Conservation (phyloP, 2,113 vertebrate genomes). For the Corydoras sp. region DNA sequence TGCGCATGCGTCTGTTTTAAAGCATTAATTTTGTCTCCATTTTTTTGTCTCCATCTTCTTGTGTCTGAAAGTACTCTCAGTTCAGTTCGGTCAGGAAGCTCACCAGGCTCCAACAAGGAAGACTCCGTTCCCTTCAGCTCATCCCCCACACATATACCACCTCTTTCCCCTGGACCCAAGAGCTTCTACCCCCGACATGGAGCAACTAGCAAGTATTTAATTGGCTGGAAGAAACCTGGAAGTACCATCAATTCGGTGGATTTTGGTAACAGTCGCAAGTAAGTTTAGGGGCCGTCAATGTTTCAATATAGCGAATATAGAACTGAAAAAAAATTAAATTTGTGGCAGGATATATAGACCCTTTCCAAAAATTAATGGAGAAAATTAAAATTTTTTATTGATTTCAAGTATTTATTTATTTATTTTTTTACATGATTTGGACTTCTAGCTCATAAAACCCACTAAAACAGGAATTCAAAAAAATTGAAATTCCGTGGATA, state of each 20-base stretch:
- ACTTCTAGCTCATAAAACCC: too few relatives aligned
- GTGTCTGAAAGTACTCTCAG: slow-evolving; percentile 44
- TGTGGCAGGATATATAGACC: too few relatives aligned
- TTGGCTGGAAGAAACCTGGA: slow-evolving; percentile 97
- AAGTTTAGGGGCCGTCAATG: slow-evolving; percentile 55
- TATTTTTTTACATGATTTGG: too few relatives aligned
- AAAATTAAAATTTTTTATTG: too few relatives aligned
- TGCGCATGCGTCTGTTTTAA: background rate
- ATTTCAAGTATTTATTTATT: too few relatives aligned
- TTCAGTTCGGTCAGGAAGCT: slow-evolving; percentile 81
- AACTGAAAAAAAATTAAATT: too few relatives aligned
- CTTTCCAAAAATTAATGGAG: too few relatives aligned
- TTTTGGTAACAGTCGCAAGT: slow-evolving; percentile 96
- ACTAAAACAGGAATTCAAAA: too few relatives aligned
- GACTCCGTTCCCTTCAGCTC: slow-evolving; percentile 77
- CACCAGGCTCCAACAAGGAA: slow-evolving; percentile 84
- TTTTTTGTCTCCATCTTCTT: background rate
- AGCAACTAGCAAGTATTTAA: slow-evolving; percentile 97
- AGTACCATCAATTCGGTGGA: slow-evolving; percentile 98
- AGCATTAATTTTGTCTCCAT: slow-evolving; percentile 19
- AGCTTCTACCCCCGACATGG: slow-evolving; percentile 98
- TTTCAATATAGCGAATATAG: too few relatives aligned
- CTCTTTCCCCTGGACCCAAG: slow-evolving; percentile 83
- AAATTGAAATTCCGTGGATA: too few relatives aligned
- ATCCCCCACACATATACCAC: slow-evolving; percentile 78